A percentile compares a stretch with the other conserved stretches of the same genome.
These are phyloP conservation scores for Sarcophaga variegata DNA, from an alignment of 2,888 invertebrate species.

Conservation along the genomic window DNA sequence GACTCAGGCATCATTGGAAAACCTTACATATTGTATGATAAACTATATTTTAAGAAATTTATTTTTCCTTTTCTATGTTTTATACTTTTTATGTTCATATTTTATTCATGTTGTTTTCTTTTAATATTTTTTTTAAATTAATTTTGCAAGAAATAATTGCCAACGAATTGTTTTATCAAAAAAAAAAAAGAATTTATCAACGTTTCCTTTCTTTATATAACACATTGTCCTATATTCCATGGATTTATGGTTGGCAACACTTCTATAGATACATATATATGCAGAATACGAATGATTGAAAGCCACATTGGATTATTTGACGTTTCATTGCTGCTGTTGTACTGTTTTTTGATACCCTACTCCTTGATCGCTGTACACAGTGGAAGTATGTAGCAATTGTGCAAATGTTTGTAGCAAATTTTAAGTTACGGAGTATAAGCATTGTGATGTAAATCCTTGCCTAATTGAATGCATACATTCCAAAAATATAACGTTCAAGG, in stretches of 20 bases:
- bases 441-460: too few species aligned
- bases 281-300: slow-evolving; percentile 10
- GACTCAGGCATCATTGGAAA: too few species aligned
- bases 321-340: slow-evolving; percentile 16
- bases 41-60: too few species aligned
- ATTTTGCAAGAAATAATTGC: not conserved
- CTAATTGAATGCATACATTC: too few species aligned
- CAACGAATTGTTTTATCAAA: not conserved
- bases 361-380: too few species aligned
- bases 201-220: not conserved
- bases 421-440: too few species aligned
- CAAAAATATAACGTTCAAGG: too few species aligned
- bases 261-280: not conserved
- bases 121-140: not conserved
- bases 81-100: not conserved
- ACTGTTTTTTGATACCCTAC: not conserved
- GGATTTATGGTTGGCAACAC: not conserved
- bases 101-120: not conserved
- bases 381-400: too few species aligned
- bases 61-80: not conserved
- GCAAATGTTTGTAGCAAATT: too few species aligned
- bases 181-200: not conserved
- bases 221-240: not conserved
- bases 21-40: too few species aligned
- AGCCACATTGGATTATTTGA: slow-evolving; percentile 17